These are phyloP conservation scores for Actinia tenebrosa DNA, from an alignment of 64 coral and sea anemone species.

Conservation along the genomic window DNA sequence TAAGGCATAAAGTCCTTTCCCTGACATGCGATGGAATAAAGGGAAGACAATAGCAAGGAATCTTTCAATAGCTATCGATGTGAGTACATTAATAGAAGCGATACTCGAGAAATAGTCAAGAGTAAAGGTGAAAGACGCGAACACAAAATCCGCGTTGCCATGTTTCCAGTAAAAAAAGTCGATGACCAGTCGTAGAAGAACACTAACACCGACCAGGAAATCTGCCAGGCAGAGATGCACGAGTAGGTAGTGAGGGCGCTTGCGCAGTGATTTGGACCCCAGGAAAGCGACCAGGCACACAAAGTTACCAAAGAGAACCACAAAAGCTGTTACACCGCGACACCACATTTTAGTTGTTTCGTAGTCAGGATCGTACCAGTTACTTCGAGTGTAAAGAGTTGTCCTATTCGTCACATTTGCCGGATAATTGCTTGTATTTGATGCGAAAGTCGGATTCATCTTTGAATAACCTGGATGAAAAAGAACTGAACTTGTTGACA, in stretches of 20 bases:
- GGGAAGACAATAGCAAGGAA: constrained; percentile 23
- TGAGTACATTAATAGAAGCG: constrained; percentile 7
- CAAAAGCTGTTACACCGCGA: neutral
- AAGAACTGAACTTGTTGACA: too few species aligned
- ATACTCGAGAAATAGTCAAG: constrained; percentile 27
- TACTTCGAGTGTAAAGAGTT: neutral
- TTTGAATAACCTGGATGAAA: neutral
- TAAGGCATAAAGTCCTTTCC: constrained; percentile 3
- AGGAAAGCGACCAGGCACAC: constrained; percentile 4
- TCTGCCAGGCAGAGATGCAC: constrained; percentile 21
- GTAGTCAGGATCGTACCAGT: neutral
- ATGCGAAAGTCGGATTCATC: neutral
- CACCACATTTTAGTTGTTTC: constrained; percentile 5
- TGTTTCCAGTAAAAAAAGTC: constrained; percentile 10
- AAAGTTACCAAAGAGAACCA: neutral
- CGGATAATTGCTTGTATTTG: neutral
- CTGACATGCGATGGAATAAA: neutral
- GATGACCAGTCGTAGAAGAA: neutral
- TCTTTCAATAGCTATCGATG: constrained; percentile 11
- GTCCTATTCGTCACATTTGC: neutral
- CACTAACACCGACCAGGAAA: constrained; percentile 25
- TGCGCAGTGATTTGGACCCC: constrained; percentile 7
- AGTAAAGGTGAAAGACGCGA: constrained; percentile 2
- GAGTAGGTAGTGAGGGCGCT: neutral
- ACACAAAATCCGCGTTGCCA: neutral